Evolutionary conservation across 2,797 vertebrate species (phyloP).

Genomic region (Myoxocephalus aenaeus): DNA sequence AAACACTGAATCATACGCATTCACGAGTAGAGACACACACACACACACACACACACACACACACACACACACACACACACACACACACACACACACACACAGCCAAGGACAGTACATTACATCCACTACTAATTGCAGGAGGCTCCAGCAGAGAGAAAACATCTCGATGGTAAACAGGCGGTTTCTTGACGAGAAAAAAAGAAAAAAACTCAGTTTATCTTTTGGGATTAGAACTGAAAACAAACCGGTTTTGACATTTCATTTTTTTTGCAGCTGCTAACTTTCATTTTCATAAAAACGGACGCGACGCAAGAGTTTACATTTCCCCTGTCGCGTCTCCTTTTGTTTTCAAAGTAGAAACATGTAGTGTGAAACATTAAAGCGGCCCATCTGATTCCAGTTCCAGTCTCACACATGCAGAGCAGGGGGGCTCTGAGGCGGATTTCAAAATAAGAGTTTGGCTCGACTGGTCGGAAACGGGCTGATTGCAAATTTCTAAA

Average conservation of each 20-base stretch:
- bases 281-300: conserved; percentile 37
- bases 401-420: conserved; percentile 68
- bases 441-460: conserved; percentile 71
- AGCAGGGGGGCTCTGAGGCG: conserved; percentile 19
- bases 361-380: conserved; percentile 52
- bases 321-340: too few species aligned
- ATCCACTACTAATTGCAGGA: conserved; percentile 72
- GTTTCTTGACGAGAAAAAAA: conserved; percentile 41
- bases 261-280: conserved; percentile 3
- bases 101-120: conserved; percentile 67
- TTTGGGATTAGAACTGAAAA: conserved; percentile 45
- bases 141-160: conserved; percentile 65
- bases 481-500: not conserved
- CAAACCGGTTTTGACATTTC: too few species aligned
- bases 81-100: conserved; percentile 19
- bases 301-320: conserved; percentile 10
- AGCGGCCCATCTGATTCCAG: conserved; percentile 67
- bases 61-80: conserved; percentile 19
- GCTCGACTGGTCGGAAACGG: not conserved
- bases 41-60: too few species aligned
- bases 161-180: conserved; percentile 72
- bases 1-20: conserved; percentile 54
- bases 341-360: conserved; percentile 27
- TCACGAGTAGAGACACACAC: conserved; percentile 36
- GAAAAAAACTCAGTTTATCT: conserved; percentile 18